Evolutionary conservation across 2,797 vertebrate genomes (phyloP), one percentile per base, ranked within the genome.

Genomic region (Champsocephalus esox): DNA sequence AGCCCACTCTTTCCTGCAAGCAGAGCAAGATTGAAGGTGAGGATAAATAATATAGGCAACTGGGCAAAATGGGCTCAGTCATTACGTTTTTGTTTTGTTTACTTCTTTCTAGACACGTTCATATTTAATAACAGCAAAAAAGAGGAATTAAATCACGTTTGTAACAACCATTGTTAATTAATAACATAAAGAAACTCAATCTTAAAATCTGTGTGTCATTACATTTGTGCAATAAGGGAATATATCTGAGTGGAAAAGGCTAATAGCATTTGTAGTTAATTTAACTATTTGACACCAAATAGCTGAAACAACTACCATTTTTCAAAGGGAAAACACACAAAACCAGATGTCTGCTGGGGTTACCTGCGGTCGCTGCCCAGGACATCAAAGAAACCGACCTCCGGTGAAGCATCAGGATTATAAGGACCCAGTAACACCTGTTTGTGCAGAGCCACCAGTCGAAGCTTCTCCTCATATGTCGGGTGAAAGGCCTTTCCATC

Each of bases 401-500:
- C 98, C 7, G 98, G 98, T 55, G 96, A 97, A 73, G 96, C 97
- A 67, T 99, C 98, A 4, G 97, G 97, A 87, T 98, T 99, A 71
- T 97, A 99, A 12, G 98, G 97, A 24, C 98, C 98, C 86, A 97
- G 89, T 8, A 97, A 93, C 87, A 98, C 96, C 87, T 97, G 98
- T 81, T 99, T 99, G 90, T 98, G 96, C 55, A 99, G 93, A 1
- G 98, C 98, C 77, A 99, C 98, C 62, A 99, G 94, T 60, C 96
- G 97, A 48, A 99, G 95, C 82, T 99, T 99, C 92, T 99, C 98
- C 92, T 99, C 98, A 0, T 99, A 99, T 0, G 97, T 98, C 8
- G 98, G 97, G 89, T 99, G 98, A 91, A 99, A 99, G 72, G 98
- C 98, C 93, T 99, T 99, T 34, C 98, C 98, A 89, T 99, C 98